A percentile compares a stretch with the other conserved stretches of the same genome.
phyloP scores from a whole-genome alignment of 2,113 vertebrate species.

The Aldabrachelys gigantea region DNA sequence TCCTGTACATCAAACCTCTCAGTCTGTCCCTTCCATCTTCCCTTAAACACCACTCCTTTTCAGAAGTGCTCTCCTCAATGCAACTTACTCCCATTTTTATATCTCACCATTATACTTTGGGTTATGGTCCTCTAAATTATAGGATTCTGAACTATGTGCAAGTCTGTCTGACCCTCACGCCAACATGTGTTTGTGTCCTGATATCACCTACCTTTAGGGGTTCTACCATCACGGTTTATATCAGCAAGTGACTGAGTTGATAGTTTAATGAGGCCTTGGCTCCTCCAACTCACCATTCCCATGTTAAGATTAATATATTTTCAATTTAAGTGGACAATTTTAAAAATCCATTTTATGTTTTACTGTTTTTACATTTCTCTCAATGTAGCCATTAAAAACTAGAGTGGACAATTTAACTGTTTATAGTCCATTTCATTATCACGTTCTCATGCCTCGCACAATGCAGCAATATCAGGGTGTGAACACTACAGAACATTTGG shows the following conservation, averaged over 20 bases:
- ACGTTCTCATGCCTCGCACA: neutral
- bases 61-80: neutral
- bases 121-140: rapidly evolving
- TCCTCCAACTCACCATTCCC: neutral
- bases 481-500: neutral
- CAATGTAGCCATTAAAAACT: neutral
- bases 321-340: neutral
- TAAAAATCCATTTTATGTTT: neutral
- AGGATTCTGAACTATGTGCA: neutral
- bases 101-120: neutral
- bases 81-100: neutral
- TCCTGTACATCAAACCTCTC: neutral
- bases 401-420: neutral
- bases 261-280: neutral
- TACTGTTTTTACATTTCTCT: neutral
- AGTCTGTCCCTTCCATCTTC: neutral
- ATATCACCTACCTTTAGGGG: neutral
- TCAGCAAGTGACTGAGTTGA: no score
- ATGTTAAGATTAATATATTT: neutral
- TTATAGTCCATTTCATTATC: neutral
- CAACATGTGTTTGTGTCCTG: neutral
- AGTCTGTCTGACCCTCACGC: neutral
- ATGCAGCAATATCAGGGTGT: neutral
- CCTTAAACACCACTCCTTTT: neutral
- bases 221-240: neutral